phyloP scores from a whole-genome alignment of 2,797 vertebrate genomes.

The Trachops cirrhosus region DNA sequence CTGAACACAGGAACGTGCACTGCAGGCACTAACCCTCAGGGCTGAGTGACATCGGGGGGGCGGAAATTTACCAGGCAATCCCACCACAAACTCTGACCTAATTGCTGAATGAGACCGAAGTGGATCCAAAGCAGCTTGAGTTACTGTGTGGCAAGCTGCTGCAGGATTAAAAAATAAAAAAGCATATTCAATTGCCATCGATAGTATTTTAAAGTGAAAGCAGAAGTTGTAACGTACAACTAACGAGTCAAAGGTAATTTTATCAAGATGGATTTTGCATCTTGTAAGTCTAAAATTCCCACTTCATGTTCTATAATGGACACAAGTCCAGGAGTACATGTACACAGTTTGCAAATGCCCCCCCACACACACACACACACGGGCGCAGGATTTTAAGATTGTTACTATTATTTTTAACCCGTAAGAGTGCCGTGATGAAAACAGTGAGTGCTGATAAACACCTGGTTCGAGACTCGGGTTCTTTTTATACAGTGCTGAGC shows the following conservation, averaged over 20 bases:
- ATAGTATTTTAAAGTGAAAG: neutral
- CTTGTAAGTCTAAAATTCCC: neutral
- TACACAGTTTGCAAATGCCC: neutral
- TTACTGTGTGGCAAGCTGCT: neutral
- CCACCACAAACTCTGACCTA: neutral
- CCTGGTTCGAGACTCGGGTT: neutral
- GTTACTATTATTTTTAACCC: neutral
- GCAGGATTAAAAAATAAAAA: neutral
- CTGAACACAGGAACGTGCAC: neutral
- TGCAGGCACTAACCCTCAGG: neutral
- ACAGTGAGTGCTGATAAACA: neutral
- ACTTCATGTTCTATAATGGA: neutral
- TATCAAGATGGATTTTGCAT: neutral
- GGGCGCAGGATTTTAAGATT: neutral
- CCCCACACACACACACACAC: neutral
- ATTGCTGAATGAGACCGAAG: neutral
- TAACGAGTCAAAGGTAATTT: conserved; percentile 9
- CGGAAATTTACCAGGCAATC: neutral
- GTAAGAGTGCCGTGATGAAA: neutral
- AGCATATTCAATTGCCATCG: neutral
- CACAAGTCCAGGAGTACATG: neutral
- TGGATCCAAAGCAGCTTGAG: neutral
- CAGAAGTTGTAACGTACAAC: neutral
- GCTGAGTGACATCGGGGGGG: neutral
- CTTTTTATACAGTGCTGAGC: neutral